Base-by-base conservation (phyloP, 2,888 invertebrate genomes). In the Stenchaetothrips biformis region DNA sequence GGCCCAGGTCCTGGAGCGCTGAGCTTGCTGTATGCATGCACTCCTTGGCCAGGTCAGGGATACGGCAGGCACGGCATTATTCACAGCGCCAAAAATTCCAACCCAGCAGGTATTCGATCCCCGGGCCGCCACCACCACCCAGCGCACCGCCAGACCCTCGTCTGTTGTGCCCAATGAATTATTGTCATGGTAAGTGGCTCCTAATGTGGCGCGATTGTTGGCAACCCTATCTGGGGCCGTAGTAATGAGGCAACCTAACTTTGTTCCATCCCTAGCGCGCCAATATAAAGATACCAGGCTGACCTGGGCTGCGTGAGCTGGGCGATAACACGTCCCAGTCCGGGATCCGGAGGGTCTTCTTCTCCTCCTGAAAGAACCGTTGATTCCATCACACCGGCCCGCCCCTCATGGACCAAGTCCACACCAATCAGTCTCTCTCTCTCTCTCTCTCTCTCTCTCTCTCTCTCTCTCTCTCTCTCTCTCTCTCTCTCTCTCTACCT, bases 131-230 rank as follows among this genome's bases (percentile, higher is more conserved):
- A 37, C 37, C 37, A 53, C 16, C 53, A 53, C 37, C 1, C 2
- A 37, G 37, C 37, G 37, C 37, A 1, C 37, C 37, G 37, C 37
- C 37, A 37, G 37, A 37, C 37, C 37, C 37, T 37, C 37, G 37
- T 37, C 37, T 37, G 37, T 37, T 13, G 53, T 53, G 53, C 67
- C 67, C 11, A 21, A 74, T 74, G 67, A 74, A 74, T 74, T 25
- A 74, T 74, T 74, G 67, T 74, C 21, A 21, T 74, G 67, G 21
- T 74, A 74, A 74, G 67, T 74, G 67, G 67, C 67, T 74, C 67
- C 67, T 74, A 74, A 74, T 74, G 67, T 74, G 67, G 25, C 67
- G 21, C 67, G 67, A 74, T 74, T 74, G 67, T 74, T 11, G n/a
- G 62, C n/a, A 9, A 21, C 67, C 67, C 67, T 67, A 11, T 25